Evolutionary conservation across 2,797 vertebrate genomes (phyloP).

Genomic region (Pelodytes ibericus): DNA sequence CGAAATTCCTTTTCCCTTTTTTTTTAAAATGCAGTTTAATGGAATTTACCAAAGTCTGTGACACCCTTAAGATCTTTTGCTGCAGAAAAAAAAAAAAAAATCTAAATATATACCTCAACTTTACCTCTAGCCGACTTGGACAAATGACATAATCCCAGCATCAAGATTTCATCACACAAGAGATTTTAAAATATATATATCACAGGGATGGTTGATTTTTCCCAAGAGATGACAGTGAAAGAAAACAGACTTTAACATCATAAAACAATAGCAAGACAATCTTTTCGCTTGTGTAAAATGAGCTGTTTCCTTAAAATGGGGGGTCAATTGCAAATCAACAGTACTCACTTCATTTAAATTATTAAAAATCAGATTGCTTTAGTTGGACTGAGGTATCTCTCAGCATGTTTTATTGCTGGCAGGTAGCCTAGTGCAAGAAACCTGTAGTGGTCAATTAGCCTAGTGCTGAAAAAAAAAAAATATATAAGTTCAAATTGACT

Average conservation of each 20-base stretch:
- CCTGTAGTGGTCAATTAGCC: not conserved
- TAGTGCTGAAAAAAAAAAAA: slow-evolving; percentile 2
- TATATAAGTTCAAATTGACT: too few relatives aligned
- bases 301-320: too few relatives aligned
- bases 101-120: not conserved
- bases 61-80: not conserved
- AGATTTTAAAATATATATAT: not conserved
- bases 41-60: not conserved
- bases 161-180: slow-evolving; percentile 50
- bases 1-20: not conserved
- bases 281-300: too few relatives aligned
- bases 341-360: too few relatives aligned
- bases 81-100: too few relatives aligned
- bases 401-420: too few relatives aligned
- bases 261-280: too few relatives aligned
- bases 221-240: slow-evolving; percentile 45
- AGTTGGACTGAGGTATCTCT: too few relatives aligned
- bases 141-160: slow-evolving; percentile 37
- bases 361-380: too few relatives aligned
- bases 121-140: not conserved
- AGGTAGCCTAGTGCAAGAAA: too few relatives aligned
- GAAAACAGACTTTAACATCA: slow-evolving; percentile 25
- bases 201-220: slow-evolving; percentile 58
- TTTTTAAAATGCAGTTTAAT: not conserved
- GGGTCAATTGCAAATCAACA: too few relatives aligned